Base-by-base conservation (phyloP, 1,140 invertebrate genomes). In the Galleria mellonella region DNA sequence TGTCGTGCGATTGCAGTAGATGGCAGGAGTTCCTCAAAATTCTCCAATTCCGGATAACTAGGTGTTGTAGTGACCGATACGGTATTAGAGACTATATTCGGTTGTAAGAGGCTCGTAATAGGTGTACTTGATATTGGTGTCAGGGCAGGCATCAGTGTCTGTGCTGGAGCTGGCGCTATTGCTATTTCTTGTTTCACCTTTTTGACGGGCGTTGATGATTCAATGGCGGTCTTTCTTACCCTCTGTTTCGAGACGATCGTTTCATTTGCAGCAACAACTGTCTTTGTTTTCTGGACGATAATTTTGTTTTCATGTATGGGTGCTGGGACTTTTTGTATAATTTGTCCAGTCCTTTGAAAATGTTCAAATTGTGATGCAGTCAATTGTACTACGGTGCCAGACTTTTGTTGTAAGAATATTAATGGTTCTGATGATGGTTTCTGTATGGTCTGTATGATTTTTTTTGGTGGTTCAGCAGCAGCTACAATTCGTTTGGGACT, bases 301-400 rank as follows among this genome's bases (percentile, higher is more conserved):
- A 77, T 51, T 63, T 79, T 83, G 11, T 78, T 78, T 37, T 82
- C 73, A 33, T 49, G 50, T 5, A 57, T 36, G 5, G 60, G 55
- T 3, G 60, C 32, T 1, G 74, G 47, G 4, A 70, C 45, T 59
- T 76, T 84, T 40, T 83, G 72, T 14, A 85, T 62, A 15, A 87
- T 73, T 52, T 87, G 81, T 4, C 86, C 86, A 2, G 84, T 86
- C 32, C 79, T 70, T 49, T 86, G 73, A 41, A 87, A 57, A 51
- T 87, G 83, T 51, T 87, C 82, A 46, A 86, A 87, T 51, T 87
- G 81, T 2, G 83, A 73, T 5, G 81, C 62, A 3, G 84, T 87
- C 10, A 87, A 49, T 43, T 84, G 83, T 71, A 86, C 81, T 6
- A 87, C 72, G 8, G 78, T 55, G 15, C 83, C 84, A 13, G 73